A percentile compares a stretch with the other conserved stretches of the same genome.
These are phyloP conservation scores for Ophiodon elongatus DNA, from an alignment of 2,113 vertebrate species.

Conservation along the genomic window DNA sequence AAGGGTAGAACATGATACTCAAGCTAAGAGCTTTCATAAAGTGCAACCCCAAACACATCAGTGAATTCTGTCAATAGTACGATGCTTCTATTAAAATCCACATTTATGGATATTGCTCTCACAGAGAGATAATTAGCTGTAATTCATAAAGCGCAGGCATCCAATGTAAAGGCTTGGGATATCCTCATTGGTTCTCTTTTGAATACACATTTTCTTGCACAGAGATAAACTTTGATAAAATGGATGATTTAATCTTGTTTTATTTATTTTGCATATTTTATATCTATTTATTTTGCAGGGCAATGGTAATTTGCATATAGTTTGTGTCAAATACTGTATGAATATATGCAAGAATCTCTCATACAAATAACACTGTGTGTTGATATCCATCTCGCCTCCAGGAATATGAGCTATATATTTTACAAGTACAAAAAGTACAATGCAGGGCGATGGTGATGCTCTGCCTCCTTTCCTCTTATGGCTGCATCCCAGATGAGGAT, in stretches of 20 bases:
- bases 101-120: background rate
- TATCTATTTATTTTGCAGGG: background rate
- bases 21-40: background rate
- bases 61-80: background rate
- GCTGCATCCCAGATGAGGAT: conserved; percentile 67
- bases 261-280: background rate
- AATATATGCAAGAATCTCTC: background rate
- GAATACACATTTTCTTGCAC: background rate
- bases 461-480: conserved; percentile 37
- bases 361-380: background rate
- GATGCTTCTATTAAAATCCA: background rate
- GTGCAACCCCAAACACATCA: background rate
- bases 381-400: conserved; percentile 2
- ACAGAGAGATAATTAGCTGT: background rate
- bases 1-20: background rate
- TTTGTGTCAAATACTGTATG: too few species aligned
- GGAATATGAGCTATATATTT: conserved; percentile 46
- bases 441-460: conserved; percentile 44
- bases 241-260: background rate
- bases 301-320: background rate
- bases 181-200: background rate
- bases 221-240: background rate
- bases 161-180: background rate
- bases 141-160: background rate
- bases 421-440: conserved; percentile 47